Evolutionary conservation across 2,113 vertebrate genomes (phyloP), one percentile per base, ranked within the genome.

Genomic region (Xenopus laevis): DNA sequence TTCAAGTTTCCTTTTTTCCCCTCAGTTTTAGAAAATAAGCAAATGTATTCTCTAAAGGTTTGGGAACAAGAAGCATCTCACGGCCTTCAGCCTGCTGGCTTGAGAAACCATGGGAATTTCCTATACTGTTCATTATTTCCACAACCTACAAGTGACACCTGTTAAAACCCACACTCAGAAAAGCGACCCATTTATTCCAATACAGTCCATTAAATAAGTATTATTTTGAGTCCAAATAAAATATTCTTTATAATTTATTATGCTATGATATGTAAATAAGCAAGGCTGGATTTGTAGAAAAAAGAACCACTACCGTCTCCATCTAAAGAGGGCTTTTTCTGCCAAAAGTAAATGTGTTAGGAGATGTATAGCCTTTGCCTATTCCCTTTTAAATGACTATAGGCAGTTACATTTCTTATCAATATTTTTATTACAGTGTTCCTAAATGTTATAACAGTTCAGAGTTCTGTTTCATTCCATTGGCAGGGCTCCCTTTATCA

Each of bases 221-320:
- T 61, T 74, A 74, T 68, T 74, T 68, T 11, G 33, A 74, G 47
- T 74, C 44, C 21, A 74, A 74, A 74, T 60, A 74, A 71, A 74
- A 68, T 74, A 74, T 67, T 74, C 65, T 18, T 12, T 30, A 74
- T 68, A 65, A 74, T 68, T 74, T 74, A 74, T 68, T 68, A 68
- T 71, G 21, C 46, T 61, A 68, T 60, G 13, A 27, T 33, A 68
- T 52, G 45, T 52, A 74, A 74, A 68, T 61, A 74, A 21, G 44
- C 72, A 18, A 40, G 33, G 33, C 6, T 40, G 33, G 2, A 40
- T 6, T 40, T 6, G 5, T 1, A 9, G 40, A 58, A 58, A 20
- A 58, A n/a, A 18, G 17, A 58, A 27, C 4, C 9, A 58, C 9
- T 58, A 16, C 18, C 18, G 1, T 13, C 18, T 58, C 17, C 7